phyloP scores from a whole-genome alignment of 1,140 invertebrate genomes.

The Archivesica marissinica region DNA sequence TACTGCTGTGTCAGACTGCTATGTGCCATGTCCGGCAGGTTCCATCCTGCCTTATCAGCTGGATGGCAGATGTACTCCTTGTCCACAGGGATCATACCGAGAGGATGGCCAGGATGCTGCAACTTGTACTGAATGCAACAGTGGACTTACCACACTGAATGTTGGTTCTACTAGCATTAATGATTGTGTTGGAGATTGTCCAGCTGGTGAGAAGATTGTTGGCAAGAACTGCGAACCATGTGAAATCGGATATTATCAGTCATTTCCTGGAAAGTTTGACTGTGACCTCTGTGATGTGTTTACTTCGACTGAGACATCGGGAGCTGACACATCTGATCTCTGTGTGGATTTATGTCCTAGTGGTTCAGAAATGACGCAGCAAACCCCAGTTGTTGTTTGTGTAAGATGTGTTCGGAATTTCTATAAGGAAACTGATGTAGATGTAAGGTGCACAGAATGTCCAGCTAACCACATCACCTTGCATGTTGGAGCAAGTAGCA shows the following conservation, averaged over 20 bases:
- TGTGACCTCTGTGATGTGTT: not conserved
- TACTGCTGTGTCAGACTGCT: not conserved
- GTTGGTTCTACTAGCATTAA: not conserved
- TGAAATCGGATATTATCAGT: conserved; percentile 13
- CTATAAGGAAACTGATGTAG: conserved; percentile 1
- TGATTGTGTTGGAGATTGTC: conserved; percentile 19
- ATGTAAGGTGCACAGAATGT: conserved; percentile 4
- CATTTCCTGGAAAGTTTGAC: not conserved
- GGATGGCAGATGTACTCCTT: not conserved
- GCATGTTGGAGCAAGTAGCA: not conserved
- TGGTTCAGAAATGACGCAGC: not conserved
- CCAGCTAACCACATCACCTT: not conserved
- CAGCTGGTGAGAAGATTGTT: not conserved
- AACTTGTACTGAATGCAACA: not conserved
- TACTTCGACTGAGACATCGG: not conserved
- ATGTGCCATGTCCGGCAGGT: not conserved
- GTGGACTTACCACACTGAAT: not conserved
- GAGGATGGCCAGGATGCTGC: not conserved
- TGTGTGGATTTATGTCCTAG: not conserved
- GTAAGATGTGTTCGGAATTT: not conserved
- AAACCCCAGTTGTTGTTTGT: not conserved
- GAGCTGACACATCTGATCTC: not conserved
- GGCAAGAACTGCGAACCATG: not conserved
- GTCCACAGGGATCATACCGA: not conserved
- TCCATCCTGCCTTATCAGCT: not conserved